Percentiles rank a stretch among this genome's conserved stretches.
These are phyloP conservation scores for Hipparchia sbordonii DNA, from an alignment of 2,888 invertebrate genomes.

Conservation along the genomic window DNA sequence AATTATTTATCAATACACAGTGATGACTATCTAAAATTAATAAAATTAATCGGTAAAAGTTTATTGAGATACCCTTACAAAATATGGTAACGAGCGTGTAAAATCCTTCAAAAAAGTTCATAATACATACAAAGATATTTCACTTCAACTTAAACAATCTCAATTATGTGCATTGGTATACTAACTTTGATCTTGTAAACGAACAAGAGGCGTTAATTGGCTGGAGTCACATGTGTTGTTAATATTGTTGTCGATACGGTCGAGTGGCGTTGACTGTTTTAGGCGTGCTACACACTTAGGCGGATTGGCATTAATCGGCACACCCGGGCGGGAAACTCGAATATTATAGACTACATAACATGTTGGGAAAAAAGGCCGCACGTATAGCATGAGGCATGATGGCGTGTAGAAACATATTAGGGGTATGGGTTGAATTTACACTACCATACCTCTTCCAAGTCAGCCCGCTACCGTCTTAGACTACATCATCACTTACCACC, in stretches of 20 bases:
- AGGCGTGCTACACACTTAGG: too few relatives aligned
- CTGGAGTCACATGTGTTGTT: slow-evolving; percentile 60
- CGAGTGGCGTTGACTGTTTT: not conserved
- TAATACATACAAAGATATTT: not conserved
- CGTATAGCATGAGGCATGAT: too few relatives aligned
- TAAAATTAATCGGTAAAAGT: not conserved
- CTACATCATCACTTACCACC: too few relatives aligned
- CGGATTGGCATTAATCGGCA: not conserved
- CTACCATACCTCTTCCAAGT: too few relatives aligned
- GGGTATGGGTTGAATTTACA: too few relatives aligned
- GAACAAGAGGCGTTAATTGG: slow-evolving; percentile 59
- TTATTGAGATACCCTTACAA: not conserved
- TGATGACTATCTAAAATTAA: not conserved
- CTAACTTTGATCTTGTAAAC: slow-evolving; percentile 47
- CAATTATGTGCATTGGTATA: not conserved
- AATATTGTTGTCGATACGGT: slow-evolving; percentile 53
- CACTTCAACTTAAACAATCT: not conserved
- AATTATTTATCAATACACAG: not conserved
- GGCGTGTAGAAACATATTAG: too few relatives aligned
- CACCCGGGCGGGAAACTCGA: too few relatives aligned
- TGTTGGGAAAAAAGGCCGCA: too few relatives aligned
- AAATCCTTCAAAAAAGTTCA: not conserved
- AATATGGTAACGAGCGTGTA: not conserved
- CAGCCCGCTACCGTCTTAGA: too few relatives aligned
- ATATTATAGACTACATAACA: too few relatives aligned